Base-by-base conservation (phyloP, 2,888 invertebrate genomes). In the Drosophila mulleri region DNA sequence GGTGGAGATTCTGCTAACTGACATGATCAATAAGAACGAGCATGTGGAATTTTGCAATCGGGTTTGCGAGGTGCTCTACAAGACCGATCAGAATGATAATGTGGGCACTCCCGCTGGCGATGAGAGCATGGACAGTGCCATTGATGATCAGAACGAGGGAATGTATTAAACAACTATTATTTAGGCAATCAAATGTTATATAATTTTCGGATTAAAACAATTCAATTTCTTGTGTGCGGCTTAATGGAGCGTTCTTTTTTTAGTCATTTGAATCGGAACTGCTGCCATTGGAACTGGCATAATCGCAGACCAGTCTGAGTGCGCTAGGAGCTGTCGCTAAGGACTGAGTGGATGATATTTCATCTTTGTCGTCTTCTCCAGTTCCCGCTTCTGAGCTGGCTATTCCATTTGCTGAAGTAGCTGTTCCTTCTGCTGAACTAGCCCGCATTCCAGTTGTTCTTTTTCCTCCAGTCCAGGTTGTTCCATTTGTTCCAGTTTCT, bases 1-100 rank as follows among this genome's bases (percentile, higher is more conserved):
- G 11, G 86, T 92, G 23, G 92, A 92, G 67, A 53, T 53, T 0
- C 57, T 91, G 48, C 61, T 90, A 3, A 80, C 82, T 4, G 83
- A 89, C 1, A 75, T 78, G 11, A 60, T 83, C 11, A 72, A 76
- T 9, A 74, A 78, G 1, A 73, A 83, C 3, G 70, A 80, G 42
- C 53, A 85, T 50, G 78, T 75, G 0, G 81, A 78, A 0, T 86
- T 89, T 67, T 84, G 90, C 18, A 85, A 84, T 50, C 78, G 81
- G 6, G 73, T 88, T 8, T 66, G 88, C 2, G 52, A 62, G 11
- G 79, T 91, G 57, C 81, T 92, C 1, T 88, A 88, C 54, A 78
- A 81, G 11, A 64, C 61, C 1, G 67, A 52, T 9, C 57, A 16
- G 61, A 58, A 32, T 7, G 66, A 61, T 11, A 26, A n/a, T n/a